Evolutionary conservation across 2,113 vertebrate species (phyloP), one percentile per base, ranked within the genome.

Genomic region (Pipa parva): DNA sequence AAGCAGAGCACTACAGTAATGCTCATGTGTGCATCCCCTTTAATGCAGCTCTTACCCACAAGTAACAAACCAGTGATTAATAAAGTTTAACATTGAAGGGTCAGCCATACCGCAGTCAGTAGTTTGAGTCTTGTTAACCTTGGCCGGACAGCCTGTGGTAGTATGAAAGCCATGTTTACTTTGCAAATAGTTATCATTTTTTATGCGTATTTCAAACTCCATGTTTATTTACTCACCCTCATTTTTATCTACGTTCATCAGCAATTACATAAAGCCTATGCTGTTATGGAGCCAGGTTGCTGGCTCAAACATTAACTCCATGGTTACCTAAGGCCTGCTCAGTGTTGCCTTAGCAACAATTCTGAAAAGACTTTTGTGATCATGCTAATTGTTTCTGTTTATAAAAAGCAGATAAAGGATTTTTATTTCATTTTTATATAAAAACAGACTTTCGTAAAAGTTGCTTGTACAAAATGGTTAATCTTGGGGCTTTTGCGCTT

Each of bases 211-310:
- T 28, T 45, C 42, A 59, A 50, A 50, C 64, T 66, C 39, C 63
- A 37, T 4, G 55, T 59, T 68, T 68, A 59, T 59, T 68, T 59
- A 51, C 64, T 68, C 55, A 51, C 55, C 45, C 45, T 57, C 28
- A 52, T 57, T 66, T n/a, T 46, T 66, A 59, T 59, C 64, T 36
- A 10, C 64, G 45, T 50, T 59, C 64, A 59, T 68, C 39, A 49
- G 56, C 55, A 59, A 51, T 59, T 68, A 68, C 55, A 68, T 68
- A 68, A 68, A 68, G 64, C 55, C 28, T 49, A 50, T 59, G 42
- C 45, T 65, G 63, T 59, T 59, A 59, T 51, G 45, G 59, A 46
- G 64, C 55, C 55, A 50, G 55, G 27, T 50, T 26, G 8, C 12
- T 59, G 51, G 52, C 52, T 31, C 27, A 46, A 48, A 29, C 63